Conservation (phyloP, 2,113 vertebrate species). For the Colaptes auratus region DNA sequence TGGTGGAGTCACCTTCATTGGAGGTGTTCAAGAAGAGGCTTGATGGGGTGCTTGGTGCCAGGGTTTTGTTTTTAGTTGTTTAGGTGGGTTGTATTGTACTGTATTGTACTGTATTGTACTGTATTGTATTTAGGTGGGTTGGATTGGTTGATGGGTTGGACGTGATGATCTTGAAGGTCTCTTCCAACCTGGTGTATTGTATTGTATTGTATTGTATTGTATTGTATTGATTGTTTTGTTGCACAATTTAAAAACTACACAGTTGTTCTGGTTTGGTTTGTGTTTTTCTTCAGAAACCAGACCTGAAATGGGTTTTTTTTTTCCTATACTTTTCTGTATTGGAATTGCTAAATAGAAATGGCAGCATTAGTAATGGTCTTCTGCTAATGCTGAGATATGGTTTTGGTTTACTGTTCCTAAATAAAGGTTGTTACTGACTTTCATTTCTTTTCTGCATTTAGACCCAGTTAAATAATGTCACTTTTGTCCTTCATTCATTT, state of each 20-base stretch:
- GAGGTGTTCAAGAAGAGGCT: too few species aligned
- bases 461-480: neutral
- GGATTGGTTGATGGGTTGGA: too few species aligned
- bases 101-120: too few species aligned
- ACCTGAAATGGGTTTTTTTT: neutral
- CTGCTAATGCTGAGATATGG: neutral
- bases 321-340: neutral
- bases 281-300: neutral
- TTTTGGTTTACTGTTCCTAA: neutral
- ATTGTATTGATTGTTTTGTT: neutral
- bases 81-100: too few species aligned
- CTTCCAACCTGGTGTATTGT: too few species aligned
- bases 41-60: too few species aligned
- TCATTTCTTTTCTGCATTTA: neutral
- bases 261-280: neutral
- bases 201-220: too few species aligned
- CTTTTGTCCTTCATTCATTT: constrained; percentile 22
- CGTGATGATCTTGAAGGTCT: too few species aligned
- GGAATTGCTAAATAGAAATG: neutral
- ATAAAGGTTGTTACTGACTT: neutral
- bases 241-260: neutral
- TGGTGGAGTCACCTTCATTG: too few species aligned
- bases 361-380: neutral
- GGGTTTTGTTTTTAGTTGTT: too few species aligned
- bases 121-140: too few species aligned